Evolutionary conservation across 2,888 invertebrate genomes (phyloP).

Genomic region (Drosophila neotestacea): DNA sequence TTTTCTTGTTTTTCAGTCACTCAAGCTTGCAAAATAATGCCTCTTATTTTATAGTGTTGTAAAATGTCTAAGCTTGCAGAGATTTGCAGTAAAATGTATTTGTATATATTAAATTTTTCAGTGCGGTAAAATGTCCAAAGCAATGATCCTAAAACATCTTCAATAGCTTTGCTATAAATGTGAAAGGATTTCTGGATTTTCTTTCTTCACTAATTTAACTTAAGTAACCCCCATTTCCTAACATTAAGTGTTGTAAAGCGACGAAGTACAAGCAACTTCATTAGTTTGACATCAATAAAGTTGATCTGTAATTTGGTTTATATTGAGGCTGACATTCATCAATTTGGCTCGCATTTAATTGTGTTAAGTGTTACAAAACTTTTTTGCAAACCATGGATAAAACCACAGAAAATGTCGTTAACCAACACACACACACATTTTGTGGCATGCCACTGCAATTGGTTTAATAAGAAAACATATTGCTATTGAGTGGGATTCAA

Average conservation of each 20-base stretch:
- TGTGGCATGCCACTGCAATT: slow-evolving; percentile 18
- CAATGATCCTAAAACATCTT: too few species aligned
- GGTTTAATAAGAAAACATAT: slow-evolving; percentile 26
- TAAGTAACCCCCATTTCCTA: too few species aligned
- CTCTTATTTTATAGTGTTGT: too few species aligned
- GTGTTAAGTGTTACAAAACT: slow-evolving; percentile 12
- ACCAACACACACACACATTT: slow-evolving; percentile 15
- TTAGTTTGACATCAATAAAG: background rate
- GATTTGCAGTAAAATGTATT: too few species aligned
- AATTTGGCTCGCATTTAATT: background rate
- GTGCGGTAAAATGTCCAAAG: too few species aligned
- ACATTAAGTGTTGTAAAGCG: background rate
- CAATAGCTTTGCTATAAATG: too few species aligned
- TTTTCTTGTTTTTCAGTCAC: too few species aligned
- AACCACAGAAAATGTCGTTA: slow-evolving; percentile 10
- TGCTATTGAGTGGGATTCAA: slow-evolving; percentile 28
- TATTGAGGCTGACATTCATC: background rate
- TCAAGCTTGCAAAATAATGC: too few species aligned
- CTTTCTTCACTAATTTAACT: too few species aligned
- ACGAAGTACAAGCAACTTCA: background rate
- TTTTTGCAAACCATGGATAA: background rate
- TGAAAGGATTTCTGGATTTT: too few species aligned
- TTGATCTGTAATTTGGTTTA: background rate
- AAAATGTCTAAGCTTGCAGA: too few species aligned
- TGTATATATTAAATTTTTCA: too few species aligned